Conservation (phyloP, 2,888 invertebrate species). For the Hirtodrosophila confusa region DNA sequence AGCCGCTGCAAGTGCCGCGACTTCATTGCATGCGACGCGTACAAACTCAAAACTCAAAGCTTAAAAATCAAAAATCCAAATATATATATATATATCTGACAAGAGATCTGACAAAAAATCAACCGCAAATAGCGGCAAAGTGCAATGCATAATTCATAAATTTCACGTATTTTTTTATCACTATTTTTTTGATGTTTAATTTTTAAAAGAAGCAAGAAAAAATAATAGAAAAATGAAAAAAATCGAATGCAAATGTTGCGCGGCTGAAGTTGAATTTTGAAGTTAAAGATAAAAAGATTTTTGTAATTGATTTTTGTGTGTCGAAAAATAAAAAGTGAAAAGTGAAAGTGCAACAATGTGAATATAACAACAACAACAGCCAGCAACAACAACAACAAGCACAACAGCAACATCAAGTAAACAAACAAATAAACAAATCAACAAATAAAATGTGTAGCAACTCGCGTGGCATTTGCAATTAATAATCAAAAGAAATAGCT, state of each 20-base stretch:
- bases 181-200: slow-evolving; percentile 17
- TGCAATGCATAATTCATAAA: slow-evolving; percentile 8
- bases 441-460: slow-evolving; percentile 21
- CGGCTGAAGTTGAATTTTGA: slow-evolving; percentile 19
- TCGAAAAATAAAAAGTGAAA: slow-evolving; percentile 58
- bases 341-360: slow-evolving; percentile 75
- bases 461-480: slow-evolving; percentile 1
- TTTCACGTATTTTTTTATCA: slow-evolving; percentile 4
- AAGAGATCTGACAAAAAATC: neutral
- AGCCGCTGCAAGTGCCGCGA: slow-evolving; percentile 58
- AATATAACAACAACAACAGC: slow-evolving; percentile 32
- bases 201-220: too few relatives aligned
- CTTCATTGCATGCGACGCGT: slow-evolving; percentile 57
- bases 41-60: slow-evolving; percentile 15
- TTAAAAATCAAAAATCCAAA: slow-evolving; percentile 12
- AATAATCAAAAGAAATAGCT: slow-evolving; percentile 2
- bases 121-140: slow-evolving; percentile 29
- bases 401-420: slow-evolving; percentile 32
- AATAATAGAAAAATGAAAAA: neutral
- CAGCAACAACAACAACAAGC: slow-evolving; percentile 22
- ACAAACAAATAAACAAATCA: slow-evolving; percentile 35
- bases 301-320: slow-evolving; percentile 52
- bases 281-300: slow-evolving; percentile 2
- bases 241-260: neutral
- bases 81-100: too few relatives aligned